Evolutionary conservation across 2,888 invertebrate species (phyloP).

Genomic region (Hypena proboscidalis): DNA sequence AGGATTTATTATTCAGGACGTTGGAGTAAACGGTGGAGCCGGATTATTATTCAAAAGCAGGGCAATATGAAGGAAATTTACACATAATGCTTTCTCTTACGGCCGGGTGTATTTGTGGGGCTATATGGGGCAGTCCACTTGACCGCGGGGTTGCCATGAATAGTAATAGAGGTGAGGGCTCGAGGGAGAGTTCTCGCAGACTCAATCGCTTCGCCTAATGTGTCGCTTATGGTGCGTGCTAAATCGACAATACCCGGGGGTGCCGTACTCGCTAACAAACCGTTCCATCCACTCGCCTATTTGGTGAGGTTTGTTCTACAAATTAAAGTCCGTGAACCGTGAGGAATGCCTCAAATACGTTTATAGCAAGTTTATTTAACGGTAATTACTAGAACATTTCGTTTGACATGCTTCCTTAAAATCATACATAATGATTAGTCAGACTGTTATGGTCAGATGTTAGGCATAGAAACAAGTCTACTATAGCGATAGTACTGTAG

Average conservation of each 20-base stretch:
- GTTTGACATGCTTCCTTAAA: slow-evolving; percentile 24
- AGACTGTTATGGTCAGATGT: too few relatives aligned
- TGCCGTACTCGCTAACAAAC: slow-evolving; percentile 63
- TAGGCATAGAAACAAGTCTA: too few relatives aligned
- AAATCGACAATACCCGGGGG: slow-evolving; percentile 81
- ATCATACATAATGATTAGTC: neutral
- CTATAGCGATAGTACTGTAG: too few relatives aligned
- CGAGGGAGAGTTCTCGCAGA: slow-evolving; percentile 49
- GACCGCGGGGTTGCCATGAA: slow-evolving; percentile 73
- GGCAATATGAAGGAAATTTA: slow-evolving; percentile 54
- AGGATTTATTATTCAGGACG: slow-evolving; percentile 46
- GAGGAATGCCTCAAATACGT: slow-evolving; percentile 37
- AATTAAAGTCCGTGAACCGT: slow-evolving; percentile 56
- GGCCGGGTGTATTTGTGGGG: slow-evolving; percentile 49
- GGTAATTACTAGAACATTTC: slow-evolving; percentile 16
- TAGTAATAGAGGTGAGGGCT: slow-evolving; percentile 76
- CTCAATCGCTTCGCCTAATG: slow-evolving; percentile 60
- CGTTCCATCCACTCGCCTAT: slow-evolving; percentile 67
- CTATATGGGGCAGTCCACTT: slow-evolving; percentile 58
- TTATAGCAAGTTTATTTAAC: slow-evolving; percentile 33
- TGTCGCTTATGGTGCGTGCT: slow-evolving; percentile 81
- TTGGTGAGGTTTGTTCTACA: slow-evolving; percentile 65
- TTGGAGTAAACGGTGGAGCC: slow-evolving; percentile 33
- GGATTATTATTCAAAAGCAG: slow-evolving; percentile 58
- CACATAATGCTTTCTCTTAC: slow-evolving; percentile 59